These are phyloP conservation scores for Neelides sp. DNA, from an alignment of 1,140 invertebrate species.

Conservation along the genomic window DNA sequence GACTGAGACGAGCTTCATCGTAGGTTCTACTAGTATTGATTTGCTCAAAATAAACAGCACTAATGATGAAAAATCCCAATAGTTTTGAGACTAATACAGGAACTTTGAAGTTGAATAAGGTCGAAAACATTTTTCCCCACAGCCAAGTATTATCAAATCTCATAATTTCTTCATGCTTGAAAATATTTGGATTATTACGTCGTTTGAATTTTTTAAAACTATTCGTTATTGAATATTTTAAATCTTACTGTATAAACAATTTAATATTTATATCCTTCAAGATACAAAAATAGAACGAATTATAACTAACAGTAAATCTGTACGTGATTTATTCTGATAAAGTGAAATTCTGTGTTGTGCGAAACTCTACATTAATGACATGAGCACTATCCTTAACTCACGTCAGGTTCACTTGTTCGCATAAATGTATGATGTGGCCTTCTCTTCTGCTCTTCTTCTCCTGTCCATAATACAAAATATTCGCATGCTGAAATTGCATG, in stretches of 20 bases:
- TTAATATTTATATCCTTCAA: too few species aligned
- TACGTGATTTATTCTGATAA: too few species aligned
- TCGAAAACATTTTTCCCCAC: neutral
- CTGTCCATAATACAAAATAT: too few species aligned
- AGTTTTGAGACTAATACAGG: neutral
- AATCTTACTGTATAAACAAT: neutral
- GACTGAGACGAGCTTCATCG: constrained; percentile 17
- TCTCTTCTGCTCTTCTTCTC: too few species aligned
- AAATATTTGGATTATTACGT: neutral
- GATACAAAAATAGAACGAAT: too few species aligned
- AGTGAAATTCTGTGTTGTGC: too few species aligned
- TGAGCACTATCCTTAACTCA: too few species aligned
- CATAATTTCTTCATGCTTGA: neutral
- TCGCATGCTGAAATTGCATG: too few species aligned
- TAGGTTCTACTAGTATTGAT: constrained; percentile 19
- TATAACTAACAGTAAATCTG: too few species aligned
- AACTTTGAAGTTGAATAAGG: neutral
- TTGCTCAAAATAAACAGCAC: constrained; percentile 8
- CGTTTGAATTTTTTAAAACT: neutral
- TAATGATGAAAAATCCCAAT: neutral
- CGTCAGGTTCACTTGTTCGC: too few species aligned
- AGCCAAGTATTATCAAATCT: neutral
- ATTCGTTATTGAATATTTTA: neutral
- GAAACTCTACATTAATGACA: too few species aligned
- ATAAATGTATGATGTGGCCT: too few species aligned